Evolutionary conservation across 1,140 invertebrate species (phyloP), one percentile per base, ranked within the genome.

Genomic region (Papilio dardanus): DNA sequence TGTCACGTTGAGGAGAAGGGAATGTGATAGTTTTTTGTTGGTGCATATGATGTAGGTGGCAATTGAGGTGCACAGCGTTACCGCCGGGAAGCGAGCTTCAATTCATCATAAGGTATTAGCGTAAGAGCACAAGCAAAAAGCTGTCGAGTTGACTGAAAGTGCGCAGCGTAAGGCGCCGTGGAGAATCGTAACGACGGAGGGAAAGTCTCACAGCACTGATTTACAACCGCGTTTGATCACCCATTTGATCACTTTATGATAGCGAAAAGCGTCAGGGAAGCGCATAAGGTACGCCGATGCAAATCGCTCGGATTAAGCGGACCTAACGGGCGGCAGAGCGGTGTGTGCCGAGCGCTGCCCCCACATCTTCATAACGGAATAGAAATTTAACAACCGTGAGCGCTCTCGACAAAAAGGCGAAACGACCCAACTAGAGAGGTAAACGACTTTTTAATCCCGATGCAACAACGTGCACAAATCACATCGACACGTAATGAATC

Each of bases 191-290:
- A 92, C 84, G 88, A 91, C 84, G 79, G 82, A 76, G 87, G 86
- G 87, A 92, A 91, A 91, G 88, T 85, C 81, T 71, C 82, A 82
- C 86, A 81, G 74, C 65, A 73, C 83, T 90, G 86, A 90, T 89
- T 90, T 88, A 89, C 88, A 81, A 82, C 81, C 77, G 79, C 79
- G 76, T 86, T 83, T 92, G 90, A 90, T 88, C 86, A 90, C 86
- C 87, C 87, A 88, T 92, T 90, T 91, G 89, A 92, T 91, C 87
- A 91, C 88, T 90, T 91, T 92, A 91, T 91, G 88, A 92, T 91
- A 83, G 86, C 86, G 86, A 86, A 89, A 87, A 90, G 78, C 87
- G 84, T 82, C 79, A 86, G 86, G 89, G 89, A 91, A 91, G 84
- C 84, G 84, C 86, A 87, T 91, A 90, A 87, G 84, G 88, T 79